Base-by-base conservation (phyloP, 2,113 vertebrate species). In the Anser brachyrhynchus region DNA sequence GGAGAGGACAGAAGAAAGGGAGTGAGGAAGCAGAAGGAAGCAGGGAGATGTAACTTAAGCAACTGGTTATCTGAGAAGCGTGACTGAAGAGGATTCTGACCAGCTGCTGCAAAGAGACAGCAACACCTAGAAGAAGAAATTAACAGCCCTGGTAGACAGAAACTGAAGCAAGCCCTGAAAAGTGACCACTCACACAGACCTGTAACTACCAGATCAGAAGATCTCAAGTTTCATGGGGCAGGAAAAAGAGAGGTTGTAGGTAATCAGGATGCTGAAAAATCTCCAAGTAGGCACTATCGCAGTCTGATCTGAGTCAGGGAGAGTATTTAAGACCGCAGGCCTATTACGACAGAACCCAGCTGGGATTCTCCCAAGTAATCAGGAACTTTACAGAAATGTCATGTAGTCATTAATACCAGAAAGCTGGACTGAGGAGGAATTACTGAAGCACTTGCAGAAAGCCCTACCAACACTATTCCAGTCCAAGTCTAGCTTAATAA, bases 391-490 rank as follows among this genome's bases (percentile, higher is more conserved):
- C 23, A 87, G 23, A 92, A 96, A 57, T 65, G 85, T 13, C 4
- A 87, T 9, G 15, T 5, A 41, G 62, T n/a, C 85, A 29, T 39
- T 69, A 79, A 79, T 7, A 82, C 4, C 35, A 73, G 64, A 92
- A 85, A 90, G 74, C 0, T n/a, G 44, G 35, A 85, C 4, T 35
- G 67, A 20, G 29, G 20, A 87, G 80, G 33, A 83, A 57, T 37
- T 69, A 76, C 23, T 44, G 65, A 87, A 92, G 33, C 54, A 54
- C 29, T 75, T 82, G 23, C 29, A 86, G 35, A 90, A 67, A 92
- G 21, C 4, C 6, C 6, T 75, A 16, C 3, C 21, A 65, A 65
- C 33, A 35, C 7, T 43, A 35, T 44, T 49, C 33, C 22, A 78
- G 43, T 39, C 33, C 39, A 85, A 1, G 4, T 29, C 39, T 33